Evolutionary conservation across 1,140 invertebrate species (phyloP).

Genomic region (Globodera ellingtonae): DNA sequence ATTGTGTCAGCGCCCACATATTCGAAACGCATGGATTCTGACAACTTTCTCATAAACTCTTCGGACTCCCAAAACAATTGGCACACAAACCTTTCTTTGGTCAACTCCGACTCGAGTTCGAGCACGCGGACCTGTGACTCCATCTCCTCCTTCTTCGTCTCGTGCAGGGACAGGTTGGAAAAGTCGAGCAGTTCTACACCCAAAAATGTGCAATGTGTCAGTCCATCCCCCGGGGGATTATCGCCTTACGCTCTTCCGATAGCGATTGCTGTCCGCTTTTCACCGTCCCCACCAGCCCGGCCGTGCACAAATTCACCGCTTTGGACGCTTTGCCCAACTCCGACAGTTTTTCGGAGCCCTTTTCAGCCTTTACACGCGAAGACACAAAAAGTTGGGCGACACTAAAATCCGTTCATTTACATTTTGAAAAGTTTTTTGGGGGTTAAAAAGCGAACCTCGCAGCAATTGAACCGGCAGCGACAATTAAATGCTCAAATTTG

Average conservation of each 20-base stretch:
- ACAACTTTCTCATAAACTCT: constrained; percentile 58
- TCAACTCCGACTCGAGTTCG: constrained; percentile 85
- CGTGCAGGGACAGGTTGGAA: constrained; percentile 82
- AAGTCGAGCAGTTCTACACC: constrained; percentile 82
- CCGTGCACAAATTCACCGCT: constrained; percentile 84
- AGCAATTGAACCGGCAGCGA: constrained; percentile 93
- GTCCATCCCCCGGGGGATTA: not conserved
- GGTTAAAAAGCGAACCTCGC: constrained; percentile 72
- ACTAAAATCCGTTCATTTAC: constrained; percentile 6
- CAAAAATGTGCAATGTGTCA: not conserved
- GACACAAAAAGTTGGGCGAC: constrained; percentile 95
- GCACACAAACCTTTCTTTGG: constrained; percentile 75
- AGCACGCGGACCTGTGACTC: constrained; percentile 79
- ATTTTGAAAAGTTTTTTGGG: not conserved
- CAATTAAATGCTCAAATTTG: constrained; percentile 89
- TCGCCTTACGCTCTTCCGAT: constrained; percentile 76
- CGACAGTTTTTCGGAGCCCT: constrained; percentile 77
- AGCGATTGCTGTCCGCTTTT: constrained; percentile 83
- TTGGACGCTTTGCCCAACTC: constrained; percentile 82
- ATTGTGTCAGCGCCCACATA: not conserved
- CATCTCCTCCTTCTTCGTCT: constrained; percentile 92
- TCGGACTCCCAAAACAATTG: too few relatives aligned
- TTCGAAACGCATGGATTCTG: not conserved
- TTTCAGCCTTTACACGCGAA: constrained; percentile 85
- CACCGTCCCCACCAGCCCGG: constrained; percentile 85